Conservation (phyloP, 2,797 vertebrate genomes). For the Zalophus californianus region DNA sequence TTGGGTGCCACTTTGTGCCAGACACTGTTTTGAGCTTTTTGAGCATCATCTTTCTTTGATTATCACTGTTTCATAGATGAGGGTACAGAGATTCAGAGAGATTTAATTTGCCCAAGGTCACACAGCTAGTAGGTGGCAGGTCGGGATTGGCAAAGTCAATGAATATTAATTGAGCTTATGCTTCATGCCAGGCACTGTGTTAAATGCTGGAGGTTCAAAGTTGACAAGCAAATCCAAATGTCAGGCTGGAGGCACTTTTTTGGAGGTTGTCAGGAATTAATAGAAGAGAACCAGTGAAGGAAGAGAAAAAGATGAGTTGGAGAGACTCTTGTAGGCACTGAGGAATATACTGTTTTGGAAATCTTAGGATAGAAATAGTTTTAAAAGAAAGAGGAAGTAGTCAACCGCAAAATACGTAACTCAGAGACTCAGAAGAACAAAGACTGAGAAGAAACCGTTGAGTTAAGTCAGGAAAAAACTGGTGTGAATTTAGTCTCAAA, state of each 20-base stretch:
- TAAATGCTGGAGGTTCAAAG: conserved; percentile 31
- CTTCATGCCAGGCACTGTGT: background rate
- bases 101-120: conserved; percentile 46
- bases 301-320: conserved; percentile 48
- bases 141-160: background rate
- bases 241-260: background rate
- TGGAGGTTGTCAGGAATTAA: conserved; percentile 20
- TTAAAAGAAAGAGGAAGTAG: conserved; percentile 56
- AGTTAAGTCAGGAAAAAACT: conserved; percentile 51
- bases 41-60: conserved; percentile 49
- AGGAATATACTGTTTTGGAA: conserved; percentile 41
- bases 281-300: conserved; percentile 47
- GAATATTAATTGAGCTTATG: conserved; percentile 33
- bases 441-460: conserved; percentile 39
- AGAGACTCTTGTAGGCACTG: conserved; percentile 54
- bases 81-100: background rate
- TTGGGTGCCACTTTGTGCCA: background rate
- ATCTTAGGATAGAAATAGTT: conserved; percentile 8
- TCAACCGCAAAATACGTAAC: conserved; percentile 22
- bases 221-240: conserved; percentile 32
- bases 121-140: background rate
- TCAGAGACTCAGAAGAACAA: conserved; percentile 45
- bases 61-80: conserved; percentile 23
- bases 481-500: conserved; percentile 40
- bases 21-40: conserved; percentile 29